phyloP scores from a whole-genome alignment of 2,113 vertebrate species.

The Genyomyrus donnyi region DNA sequence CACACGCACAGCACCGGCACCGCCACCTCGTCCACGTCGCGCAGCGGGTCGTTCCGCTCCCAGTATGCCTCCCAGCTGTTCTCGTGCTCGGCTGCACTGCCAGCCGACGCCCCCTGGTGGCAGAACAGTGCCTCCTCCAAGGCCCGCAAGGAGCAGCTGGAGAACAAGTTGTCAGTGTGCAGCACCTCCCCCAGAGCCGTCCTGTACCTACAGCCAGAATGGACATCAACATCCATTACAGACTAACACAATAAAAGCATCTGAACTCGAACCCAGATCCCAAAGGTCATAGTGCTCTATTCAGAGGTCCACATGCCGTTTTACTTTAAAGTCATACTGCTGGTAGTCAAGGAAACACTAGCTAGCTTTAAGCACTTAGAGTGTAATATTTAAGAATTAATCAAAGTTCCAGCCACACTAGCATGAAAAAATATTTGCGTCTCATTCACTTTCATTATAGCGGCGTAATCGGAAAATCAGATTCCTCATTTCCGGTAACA shows the following conservation, averaged over 20 bases:
- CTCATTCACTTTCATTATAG: neutral
- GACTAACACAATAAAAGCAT: slow-evolving; percentile 9
- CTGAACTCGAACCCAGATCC: slow-evolving; percentile 21
- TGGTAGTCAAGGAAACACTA: slow-evolving; percentile 40
- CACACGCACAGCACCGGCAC: slow-evolving; percentile 67
- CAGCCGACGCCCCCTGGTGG: slow-evolving; percentile 34
- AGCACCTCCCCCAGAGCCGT: slow-evolving; percentile 58
- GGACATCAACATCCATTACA: slow-evolving; percentile 16
- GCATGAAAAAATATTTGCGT: neutral
- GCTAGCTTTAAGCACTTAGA: slow-evolving; percentile 30
- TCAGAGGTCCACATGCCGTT: slow-evolving; percentile 44
- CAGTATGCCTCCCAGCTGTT: slow-evolving; percentile 65
- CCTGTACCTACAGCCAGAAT: slow-evolving; percentile 54
- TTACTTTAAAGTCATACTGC: slow-evolving; percentile 11
- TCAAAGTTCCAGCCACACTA: neutral
- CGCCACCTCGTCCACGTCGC: slow-evolving; percentile 72
- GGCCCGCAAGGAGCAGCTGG: slow-evolving; percentile 54
- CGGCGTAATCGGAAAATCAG: neutral
- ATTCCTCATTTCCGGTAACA: neutral
- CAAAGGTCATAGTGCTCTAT: slow-evolving; percentile 31
- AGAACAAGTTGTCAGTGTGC: slow-evolving; percentile 56
- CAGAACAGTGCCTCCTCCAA: slow-evolving; percentile 68
- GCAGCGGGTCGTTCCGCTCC: slow-evolving; percentile 68
- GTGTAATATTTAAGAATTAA: neutral
- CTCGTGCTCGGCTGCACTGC: slow-evolving; percentile 16